Percentiles rank a stretch among this genome's conserved stretches.
These are phyloP conservation scores for Hemitrygon akajei DNA, from an alignment of 2,797 vertebrate genomes.

Conservation along the genomic window DNA sequence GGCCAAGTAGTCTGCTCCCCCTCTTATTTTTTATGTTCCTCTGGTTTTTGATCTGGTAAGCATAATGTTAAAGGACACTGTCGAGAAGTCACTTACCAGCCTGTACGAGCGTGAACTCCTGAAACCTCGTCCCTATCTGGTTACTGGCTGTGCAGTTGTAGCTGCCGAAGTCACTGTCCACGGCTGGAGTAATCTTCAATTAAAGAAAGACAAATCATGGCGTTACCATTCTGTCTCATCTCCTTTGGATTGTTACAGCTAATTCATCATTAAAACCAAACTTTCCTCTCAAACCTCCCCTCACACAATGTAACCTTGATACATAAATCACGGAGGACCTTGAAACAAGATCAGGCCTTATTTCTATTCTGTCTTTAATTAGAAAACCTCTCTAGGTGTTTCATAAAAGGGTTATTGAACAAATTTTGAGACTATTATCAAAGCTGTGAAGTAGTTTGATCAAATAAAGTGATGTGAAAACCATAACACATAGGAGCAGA, in stretches of 20 bases:
- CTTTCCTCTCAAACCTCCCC: not conserved
- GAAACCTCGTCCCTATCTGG: slow-evolving; percentile 82
- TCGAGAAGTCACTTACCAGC: slow-evolving; percentile 73
- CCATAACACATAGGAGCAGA: too few relatives aligned
- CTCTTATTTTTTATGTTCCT: too few relatives aligned
- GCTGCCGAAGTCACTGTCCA: slow-evolving; percentile 86
- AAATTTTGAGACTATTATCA: too few relatives aligned
- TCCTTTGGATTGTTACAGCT: not conserved
- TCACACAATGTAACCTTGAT: too few relatives aligned
- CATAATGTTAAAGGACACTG: not conserved
- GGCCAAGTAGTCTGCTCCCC: too few relatives aligned
- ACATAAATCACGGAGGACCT: too few relatives aligned
- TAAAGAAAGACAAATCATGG: slow-evolving; percentile 34
- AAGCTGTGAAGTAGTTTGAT: too few relatives aligned
- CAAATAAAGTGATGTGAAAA: too few relatives aligned
- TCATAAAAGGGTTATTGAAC: too few relatives aligned
- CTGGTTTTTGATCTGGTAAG: not conserved
- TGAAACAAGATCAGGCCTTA: too few relatives aligned
- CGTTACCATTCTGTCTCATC: not conserved
- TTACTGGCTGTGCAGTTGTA: slow-evolving; percentile 96
- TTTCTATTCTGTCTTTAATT: too few relatives aligned
- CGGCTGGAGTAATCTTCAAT: slow-evolving; percentile 81
- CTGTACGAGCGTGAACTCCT: slow-evolving; percentile 87
- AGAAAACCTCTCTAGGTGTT: too few relatives aligned
- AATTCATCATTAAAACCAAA: not conserved